Evolutionary conservation across 1,140 invertebrate species (phyloP).

Genomic region (Cataglyphis hispanica): DNA sequence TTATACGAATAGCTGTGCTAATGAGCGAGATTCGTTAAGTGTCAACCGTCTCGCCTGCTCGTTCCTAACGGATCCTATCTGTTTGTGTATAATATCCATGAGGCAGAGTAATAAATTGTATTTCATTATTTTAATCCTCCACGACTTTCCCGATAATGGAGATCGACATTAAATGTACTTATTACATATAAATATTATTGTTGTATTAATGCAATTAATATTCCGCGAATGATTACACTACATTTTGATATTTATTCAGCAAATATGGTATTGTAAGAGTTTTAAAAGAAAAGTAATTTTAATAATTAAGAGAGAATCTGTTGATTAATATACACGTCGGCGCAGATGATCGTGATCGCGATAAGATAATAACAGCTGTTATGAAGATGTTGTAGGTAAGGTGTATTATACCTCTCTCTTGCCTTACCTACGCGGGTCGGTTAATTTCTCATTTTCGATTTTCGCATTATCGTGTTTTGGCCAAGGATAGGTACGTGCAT

Average conservation of each 20-base stretch:
- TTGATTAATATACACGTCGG: conserved; percentile 32
- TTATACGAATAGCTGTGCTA: conserved; percentile 34
- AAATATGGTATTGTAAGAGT: too few relatives aligned
- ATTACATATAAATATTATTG: not conserved
- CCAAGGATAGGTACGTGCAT: conserved; percentile 40
- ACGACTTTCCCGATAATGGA: not conserved
- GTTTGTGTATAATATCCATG: not conserved
- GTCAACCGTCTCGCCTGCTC: conserved; percentile 19
- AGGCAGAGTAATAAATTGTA: not conserved
- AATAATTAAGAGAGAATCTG: conserved; percentile 21
- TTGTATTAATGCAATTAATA: not conserved
- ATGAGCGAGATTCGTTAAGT: conserved; percentile 57
- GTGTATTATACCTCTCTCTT: too few relatives aligned
- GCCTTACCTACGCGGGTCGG: not conserved
- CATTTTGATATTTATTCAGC: not conserved
- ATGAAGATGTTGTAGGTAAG: conserved; percentile 38
- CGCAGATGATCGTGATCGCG: conserved; percentile 24
- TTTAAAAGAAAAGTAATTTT: not conserved
- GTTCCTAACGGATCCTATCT: not conserved
- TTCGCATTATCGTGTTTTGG: conserved; percentile 50
- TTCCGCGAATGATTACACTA: not conserved
- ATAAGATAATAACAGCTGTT: conserved; percentile 45
- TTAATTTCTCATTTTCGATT: conserved; percentile 54
- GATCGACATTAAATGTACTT: not conserved
- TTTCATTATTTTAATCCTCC: not conserved